Evolutionary conservation across 2,888 invertebrate species (phyloP), one percentile per base, ranked within the genome.

Genomic region (Diogma glabrata): DNA sequence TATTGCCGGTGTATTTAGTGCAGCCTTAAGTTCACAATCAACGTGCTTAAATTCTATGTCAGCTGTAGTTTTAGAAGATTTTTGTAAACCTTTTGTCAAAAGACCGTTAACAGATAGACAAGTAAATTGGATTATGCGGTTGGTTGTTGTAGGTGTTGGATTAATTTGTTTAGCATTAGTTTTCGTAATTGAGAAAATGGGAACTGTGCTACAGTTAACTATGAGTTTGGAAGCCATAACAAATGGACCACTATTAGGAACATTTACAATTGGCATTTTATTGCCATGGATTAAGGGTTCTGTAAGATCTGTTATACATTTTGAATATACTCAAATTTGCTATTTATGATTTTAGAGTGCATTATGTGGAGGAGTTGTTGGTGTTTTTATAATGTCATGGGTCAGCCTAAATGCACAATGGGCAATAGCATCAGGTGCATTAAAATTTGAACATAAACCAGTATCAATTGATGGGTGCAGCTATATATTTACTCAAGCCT

Each of bases 1-100:
- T 63, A 84, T 92, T 1, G 88, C 92, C 23, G 90, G 91, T 26
- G 84, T 93, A 2, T 92, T 92, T 61, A 90, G 90, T 70, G 92
- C 91, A 16, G 87, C 92, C 9, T 70, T 93, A 6, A 86, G 86
- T 63, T 85, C 87, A 0, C 68, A 87, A 19, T 86, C 86, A 17
- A 86, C 86, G 14, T 85, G 85, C 53, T 67, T 87, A 24, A 87
- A 87, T 63, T 84, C 86, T 1, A 78, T 87, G 75, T 80, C 86
- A 1, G 85, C 87, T 0, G 84, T 86, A 1, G 79, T 84, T 0
- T 63, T 86, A 40, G 82, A 85, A 65, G 87, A 87, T 61, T 79
- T 84, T 56, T 75, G 84, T 30, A 80, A 80, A 60, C 77, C 79
- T 1, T 79, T 76, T 60, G 74, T 71, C 40, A 75, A 73, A 53